A percentile compares a stretch with the other conserved stretches of the same genome.
Conservation (phyloP, 2,113 vertebrate genomes). For the Sula dactylatra region DNA sequence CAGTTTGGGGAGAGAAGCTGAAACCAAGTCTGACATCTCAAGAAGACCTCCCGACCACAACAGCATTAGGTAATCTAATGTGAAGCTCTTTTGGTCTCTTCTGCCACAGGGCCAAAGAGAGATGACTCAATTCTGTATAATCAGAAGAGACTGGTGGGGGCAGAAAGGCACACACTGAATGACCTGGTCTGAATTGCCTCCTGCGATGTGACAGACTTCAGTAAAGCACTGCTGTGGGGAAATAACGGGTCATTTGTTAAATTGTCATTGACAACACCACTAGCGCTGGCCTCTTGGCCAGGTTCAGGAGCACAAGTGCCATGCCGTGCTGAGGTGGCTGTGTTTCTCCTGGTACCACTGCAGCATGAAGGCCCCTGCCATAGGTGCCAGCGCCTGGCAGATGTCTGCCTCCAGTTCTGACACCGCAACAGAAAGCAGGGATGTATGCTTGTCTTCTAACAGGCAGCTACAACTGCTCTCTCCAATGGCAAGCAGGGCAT, state of each 20-base stretch:
- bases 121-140: neutral
- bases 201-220: neutral
- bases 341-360: accelerated
- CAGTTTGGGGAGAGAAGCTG: neutral
- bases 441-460: neutral
- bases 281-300: neutral
- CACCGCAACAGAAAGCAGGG: neutral
- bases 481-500: neutral
- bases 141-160: neutral
- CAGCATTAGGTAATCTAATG: neutral
- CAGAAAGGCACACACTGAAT: neutral
- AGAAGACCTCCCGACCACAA: neutral
- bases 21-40: neutral
- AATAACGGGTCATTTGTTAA: neutral
- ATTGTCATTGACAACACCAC: neutral
- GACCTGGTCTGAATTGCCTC: neutral
- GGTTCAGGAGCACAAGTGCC: neutral
- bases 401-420: neutral
- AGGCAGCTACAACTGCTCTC: neutral
- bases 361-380: neutral
- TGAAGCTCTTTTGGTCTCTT: neutral
- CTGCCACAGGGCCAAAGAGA: accelerated
- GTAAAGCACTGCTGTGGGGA: neutral
- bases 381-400: neutral
- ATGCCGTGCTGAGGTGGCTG: neutral